Evolutionary conservation across 2,113 vertebrate genomes (phyloP), one percentile per base, ranked within the genome.

Genomic region (Pterophyllum scalare): DNA sequence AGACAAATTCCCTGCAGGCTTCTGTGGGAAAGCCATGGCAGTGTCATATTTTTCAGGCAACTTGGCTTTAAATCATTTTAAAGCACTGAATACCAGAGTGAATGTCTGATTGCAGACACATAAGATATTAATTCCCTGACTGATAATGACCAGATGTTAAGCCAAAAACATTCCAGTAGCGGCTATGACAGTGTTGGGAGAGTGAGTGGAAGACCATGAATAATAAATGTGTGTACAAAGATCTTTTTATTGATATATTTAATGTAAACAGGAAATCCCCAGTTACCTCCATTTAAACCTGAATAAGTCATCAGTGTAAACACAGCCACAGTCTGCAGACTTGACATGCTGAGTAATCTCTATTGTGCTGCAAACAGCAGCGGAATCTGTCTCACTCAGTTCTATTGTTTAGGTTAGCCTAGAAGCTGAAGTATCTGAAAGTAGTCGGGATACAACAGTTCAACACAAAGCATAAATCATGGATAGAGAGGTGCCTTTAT

Each of bases 51-150:
- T 88, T 89, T 84, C 49, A 91, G 54, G 81, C 61, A 59, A 72
- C 38, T 58, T 46, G 52, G 70, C 84, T 93, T 83, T 67, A 78
- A 91, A 91, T 89, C 93, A 87, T 67, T 1, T 78, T 79, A 81
- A 87, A 59, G 58, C 75, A 7, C 40, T 61, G 57, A 49, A 67
- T 67, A 56, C 11, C 65, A 81, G 26, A 59, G 33, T 22, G 15
- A 61, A 40, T 24, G 58, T 83, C 49, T 81, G 56, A 83, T 76
- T 80, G 28, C n/a, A 52, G 43, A 9, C 40, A 31, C 28, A 59
- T 43, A 62, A 57, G 33, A 77, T 79, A 64, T 78, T 3, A 4
- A 5, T 80, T 24, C 22, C 62, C 22, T 19, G 5, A 75, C 49
- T 59, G 52, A 61, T 54, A 59, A 28, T 72, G 20, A 54, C 40